Evolutionary conservation across 2,113 vertebrate species (phyloP).

Genomic region (Nanorana parkeri): DNA sequence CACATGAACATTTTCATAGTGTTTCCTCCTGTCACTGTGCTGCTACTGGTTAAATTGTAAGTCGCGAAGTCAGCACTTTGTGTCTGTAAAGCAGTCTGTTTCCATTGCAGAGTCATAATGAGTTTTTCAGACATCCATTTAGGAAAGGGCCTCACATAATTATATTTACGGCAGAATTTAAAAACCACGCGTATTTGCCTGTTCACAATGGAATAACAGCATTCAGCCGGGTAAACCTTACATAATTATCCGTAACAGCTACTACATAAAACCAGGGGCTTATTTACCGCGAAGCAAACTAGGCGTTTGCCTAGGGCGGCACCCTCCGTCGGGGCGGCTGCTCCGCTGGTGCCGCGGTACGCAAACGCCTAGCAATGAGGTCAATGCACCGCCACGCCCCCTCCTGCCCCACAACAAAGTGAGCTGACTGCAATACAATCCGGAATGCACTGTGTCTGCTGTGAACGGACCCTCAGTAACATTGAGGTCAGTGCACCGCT

Average conservation of each 20-base stretch:
- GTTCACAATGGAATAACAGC: neutral
- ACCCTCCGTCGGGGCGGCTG: no score
- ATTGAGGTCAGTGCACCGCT: no score
- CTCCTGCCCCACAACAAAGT: no score
- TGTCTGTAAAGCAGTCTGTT: conserved; percentile 71
- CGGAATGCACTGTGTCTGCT: no score
- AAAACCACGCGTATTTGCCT: conserved; percentile 53
- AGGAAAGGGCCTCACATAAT: conserved; percentile 71
- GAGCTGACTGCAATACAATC: no score
- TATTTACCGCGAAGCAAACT: no score
- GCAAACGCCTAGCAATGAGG: no score
- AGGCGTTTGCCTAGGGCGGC: no score
- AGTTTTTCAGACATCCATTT: conserved; percentile 74
- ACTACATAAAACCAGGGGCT: neutral
- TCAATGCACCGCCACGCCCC: no score
- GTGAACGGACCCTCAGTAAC: no score
- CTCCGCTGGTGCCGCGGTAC: no score
- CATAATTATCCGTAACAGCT: neutral
- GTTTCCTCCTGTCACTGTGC: conserved; percentile 3
- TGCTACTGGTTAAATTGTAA: conserved; percentile 22
- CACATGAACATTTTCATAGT: neutral
- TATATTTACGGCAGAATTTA: conserved; percentile 75
- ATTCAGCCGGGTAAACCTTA: neutral
- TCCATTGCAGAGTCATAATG: conserved; percentile 72
- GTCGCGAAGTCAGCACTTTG: conserved; percentile 79